Percentiles rank a stretch among this genome's conserved stretches.
Evolutionary conservation across 1,140 invertebrate genomes (phyloP).

Genomic region (Bombus confusus): DNA sequence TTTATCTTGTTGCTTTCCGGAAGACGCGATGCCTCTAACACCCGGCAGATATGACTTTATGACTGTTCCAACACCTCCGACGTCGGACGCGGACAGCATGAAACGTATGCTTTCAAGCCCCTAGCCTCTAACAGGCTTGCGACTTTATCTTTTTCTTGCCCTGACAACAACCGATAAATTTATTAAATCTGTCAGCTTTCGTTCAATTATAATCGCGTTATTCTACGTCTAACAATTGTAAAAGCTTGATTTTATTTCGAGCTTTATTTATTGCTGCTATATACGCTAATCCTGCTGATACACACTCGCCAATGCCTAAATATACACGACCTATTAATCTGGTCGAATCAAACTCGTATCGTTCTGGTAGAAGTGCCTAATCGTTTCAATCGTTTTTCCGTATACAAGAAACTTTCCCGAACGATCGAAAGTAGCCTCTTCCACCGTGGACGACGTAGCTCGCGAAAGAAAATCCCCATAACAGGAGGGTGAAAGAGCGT

Average conservation of each 20-base stretch:
- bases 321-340: too few relatives aligned
- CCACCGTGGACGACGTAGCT: background rate
- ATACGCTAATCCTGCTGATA: too few relatives aligned
- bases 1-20: slow-evolving; percentile 36
- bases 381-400: too few relatives aligned
- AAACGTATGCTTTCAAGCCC: background rate
- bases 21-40: slow-evolving; percentile 29
- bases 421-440: background rate
- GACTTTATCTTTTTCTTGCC: background rate
- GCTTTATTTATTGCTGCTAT: too few relatives aligned
- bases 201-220: too few relatives aligned
- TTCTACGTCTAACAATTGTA: too few relatives aligned
- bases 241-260: too few relatives aligned
- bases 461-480: background rate
- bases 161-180: too few relatives aligned
- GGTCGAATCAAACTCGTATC: too few relatives aligned
- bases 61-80: background rate
- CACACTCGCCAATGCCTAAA: rapidly evolving
- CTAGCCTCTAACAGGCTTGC: background rate
- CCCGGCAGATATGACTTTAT: slow-evolving; percentile 37
- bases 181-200: too few relatives aligned
- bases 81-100: background rate
- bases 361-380: too few relatives aligned
- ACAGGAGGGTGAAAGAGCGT: slow-evolving; percentile 1
- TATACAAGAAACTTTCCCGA: too few relatives aligned